Evolutionary conservation across 1,140 invertebrate species (phyloP), one percentile per base, ranked within the genome.

Genomic region (Platyscapa corneri): DNA sequence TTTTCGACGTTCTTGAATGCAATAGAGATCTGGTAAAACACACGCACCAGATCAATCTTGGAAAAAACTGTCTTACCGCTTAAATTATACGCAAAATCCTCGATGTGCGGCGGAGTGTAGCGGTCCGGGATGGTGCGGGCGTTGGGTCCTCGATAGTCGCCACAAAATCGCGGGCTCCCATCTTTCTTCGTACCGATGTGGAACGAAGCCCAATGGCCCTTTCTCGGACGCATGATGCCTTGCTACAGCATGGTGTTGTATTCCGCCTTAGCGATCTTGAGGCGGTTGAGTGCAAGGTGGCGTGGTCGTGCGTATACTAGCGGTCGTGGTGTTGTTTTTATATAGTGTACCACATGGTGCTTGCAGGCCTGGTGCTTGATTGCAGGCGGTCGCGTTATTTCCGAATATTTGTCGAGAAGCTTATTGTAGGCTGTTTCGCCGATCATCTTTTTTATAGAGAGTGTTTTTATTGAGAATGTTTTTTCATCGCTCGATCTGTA

Each of bases 141-240:
- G 87, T 95, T 95, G 14, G 94, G 87, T 5, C 30, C 70, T 27
- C 93, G 87, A 84, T 94, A 95, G 83, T 95, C 94, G 0, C 94
- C 92, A 87, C 92, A 93, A 10, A 91, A 91, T 39, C 94, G 86
- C 87, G 89, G 91, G 1, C 88, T 85, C 0, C 91, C 93, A 82
- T 90, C 88, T 67, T 87, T 83, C 86, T 95, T 94, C 2, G 88
- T 87, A 1, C 92, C 92, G 64, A 94, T 86, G 74, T 94, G 91
- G 10, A 93, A 91, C 20, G 89, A 90, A 1, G 93, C 89, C 93
- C 93, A 95, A 5, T 80, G 70, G 72, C 86, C 87, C 27, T 85
- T 87, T 27, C 89, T 90, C 6, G 87, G 88, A 86, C 88, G 79
- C n/a, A 79, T 37, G 74, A 88, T 86, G 85, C 88, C 88, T 46